Conservation (phyloP, 2,888 invertebrate species). For the Ochropleura leucogaster region DNA sequence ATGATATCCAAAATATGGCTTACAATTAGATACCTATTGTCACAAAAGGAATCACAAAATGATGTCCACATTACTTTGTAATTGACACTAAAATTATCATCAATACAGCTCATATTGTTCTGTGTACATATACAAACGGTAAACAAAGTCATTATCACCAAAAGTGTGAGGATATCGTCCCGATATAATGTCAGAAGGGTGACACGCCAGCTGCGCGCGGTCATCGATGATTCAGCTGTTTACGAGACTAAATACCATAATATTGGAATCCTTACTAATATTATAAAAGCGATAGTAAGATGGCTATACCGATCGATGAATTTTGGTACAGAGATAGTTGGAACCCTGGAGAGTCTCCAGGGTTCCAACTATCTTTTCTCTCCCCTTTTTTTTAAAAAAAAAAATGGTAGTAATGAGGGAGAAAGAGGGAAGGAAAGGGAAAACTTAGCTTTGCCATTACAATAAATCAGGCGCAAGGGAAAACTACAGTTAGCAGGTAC, state of each 20-base stretch:
- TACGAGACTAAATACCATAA: background rate
- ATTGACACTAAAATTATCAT: background rate
- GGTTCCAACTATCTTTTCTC: no score
- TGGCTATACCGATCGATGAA: no score
- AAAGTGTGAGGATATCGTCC: slow-evolving; percentile 23
- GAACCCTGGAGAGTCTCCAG: no score
- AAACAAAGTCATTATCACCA: slow-evolving; percentile 29
- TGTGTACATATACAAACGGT: background rate
- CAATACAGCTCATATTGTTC: background rate
- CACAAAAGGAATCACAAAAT: background rate
- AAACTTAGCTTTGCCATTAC: no score
- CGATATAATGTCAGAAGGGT: slow-evolving; percentile 9
- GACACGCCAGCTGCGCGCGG: slow-evolving; percentile 16
- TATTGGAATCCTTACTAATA: background rate
- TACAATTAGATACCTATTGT: background rate
- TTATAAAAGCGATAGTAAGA: no score
- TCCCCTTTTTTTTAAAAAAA: no score
- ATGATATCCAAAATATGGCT: background rate
- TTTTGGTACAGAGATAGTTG: no score
- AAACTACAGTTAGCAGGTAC: no score
- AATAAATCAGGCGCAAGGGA: no score
- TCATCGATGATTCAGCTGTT: slow-evolving; percentile 23
- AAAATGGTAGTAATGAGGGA: no score
- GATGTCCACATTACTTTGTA: background rate
- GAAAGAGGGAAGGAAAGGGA: no score